These are phyloP conservation scores for Scarus forsteni DNA, from an alignment of 2,797 vertebrate species.

Conservation along the genomic window DNA sequence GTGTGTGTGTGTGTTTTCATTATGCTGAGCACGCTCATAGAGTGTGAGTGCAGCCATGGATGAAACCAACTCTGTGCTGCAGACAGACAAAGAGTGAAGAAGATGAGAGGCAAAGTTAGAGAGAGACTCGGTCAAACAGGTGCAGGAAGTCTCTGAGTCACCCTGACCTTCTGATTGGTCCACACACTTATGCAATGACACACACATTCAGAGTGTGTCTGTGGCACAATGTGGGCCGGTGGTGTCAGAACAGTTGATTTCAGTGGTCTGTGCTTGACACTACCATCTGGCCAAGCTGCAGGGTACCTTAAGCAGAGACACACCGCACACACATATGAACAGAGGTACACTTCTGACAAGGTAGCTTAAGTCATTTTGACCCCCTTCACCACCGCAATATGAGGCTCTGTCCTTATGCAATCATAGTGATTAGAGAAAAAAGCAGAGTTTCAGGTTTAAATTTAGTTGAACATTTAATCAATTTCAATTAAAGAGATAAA, in stretches of 20 bases:
- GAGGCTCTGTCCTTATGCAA: too few relatives aligned
- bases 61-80: slow-evolving; percentile 51
- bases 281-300: slow-evolving; percentile 57
- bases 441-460: too few relatives aligned
- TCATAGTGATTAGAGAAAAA: too few relatives aligned
- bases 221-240: slow-evolving; percentile 1
- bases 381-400: too few relatives aligned
- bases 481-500: too few relatives aligned
- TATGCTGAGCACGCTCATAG: slow-evolving; percentile 61
- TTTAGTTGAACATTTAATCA: too few relatives aligned
- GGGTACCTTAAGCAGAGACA: slow-evolving; percentile 22
- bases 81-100: slow-evolving; percentile 11
- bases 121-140: slow-evolving; percentile 30
- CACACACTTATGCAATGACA: not conserved
- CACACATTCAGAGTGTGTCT: not conserved
- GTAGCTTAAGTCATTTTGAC: too few relatives aligned
- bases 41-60: slow-evolving; percentile 58
- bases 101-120: slow-evolving; percentile 38
- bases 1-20: slow-evolving; percentile 40
- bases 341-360: too few relatives aligned
- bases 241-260: slow-evolving; percentile 51
- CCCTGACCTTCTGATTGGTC: slow-evolving; percentile 47
- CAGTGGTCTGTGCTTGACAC: slow-evolving; percentile 50
- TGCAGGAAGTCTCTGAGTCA: slow-evolving; percentile 46
- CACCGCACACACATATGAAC: slow-evolving; percentile 4